Base-by-base conservation (phyloP, 2,888 invertebrate species). In the Eupithecia tripunctaria region DNA sequence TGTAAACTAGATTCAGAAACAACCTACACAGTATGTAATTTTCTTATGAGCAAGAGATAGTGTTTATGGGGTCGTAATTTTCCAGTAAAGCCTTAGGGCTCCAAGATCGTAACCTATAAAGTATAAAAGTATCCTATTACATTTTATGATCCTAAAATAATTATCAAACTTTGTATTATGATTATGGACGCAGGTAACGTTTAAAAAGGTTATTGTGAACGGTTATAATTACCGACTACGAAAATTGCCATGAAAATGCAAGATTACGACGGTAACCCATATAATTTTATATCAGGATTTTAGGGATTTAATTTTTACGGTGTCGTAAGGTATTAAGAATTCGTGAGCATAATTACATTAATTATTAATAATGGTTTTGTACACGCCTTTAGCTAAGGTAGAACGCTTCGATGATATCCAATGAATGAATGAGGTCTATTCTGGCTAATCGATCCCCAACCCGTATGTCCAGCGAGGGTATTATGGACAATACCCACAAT, bases 11-110 rank as follows among this genome's bases (percentile, higher is more conserved):
- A 56, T 14, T 56, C 25, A 56, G 4, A 56, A 51, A 21, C 51
- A 51, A 21, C 47, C 47, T 51, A 12, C 12, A 51, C 21, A 21
- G 12, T 25, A 25, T 32, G 32, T 32, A 6, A 47, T 51, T 25
- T 25, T 56, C 21, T 12, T 25, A 56, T 0, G 15, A 62, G 66
- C 67, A 64, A 38, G 27, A 76, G 76, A 76, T 77, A 77, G 76
- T 78, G 76, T 77, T 78, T 78, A 78, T 76, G 36, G 41, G 70
- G 66, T 36, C 56, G 73, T 78, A 76, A 78, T 75, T 75, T 67
- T 21, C 27, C 60, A 67, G 59, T 77, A 73, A 78, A 76, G 36
- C 60, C 71, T 71, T 63, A 59, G 69, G 77, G 71, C 64, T 75
- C 62, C 67, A 32, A 64, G 72, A 72, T 70, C 71, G 56, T 73